Base-by-base conservation (phyloP, 2,113 vertebrate genomes). In the Butorides virescens region DNA sequence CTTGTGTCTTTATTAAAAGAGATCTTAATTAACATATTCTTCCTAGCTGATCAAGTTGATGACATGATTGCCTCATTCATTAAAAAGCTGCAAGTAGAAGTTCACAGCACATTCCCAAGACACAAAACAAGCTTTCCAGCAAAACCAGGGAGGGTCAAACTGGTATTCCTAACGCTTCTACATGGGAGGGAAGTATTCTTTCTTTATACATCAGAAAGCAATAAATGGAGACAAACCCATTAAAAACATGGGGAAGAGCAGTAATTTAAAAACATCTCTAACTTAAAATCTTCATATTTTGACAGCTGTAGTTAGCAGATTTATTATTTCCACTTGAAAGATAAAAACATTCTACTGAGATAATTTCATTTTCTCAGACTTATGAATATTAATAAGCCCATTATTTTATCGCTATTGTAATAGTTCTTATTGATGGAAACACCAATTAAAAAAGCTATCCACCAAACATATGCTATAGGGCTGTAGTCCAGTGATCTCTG, bases 301-400 rank as follows among this genome's bases (percentile, higher is more conserved):
- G 87, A 96, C 78, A 90, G 39, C 22, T 61, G 46, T 61, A 56
- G 65, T 56, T 65, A 82, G 74, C 42, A 91, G 91, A 93, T 66
- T 77, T 73, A 90, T 81, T 84, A 44, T 39, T 95, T 90, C 94
- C 84, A 92, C 56, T 46, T 58, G 77, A 93, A 87, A 87, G 66
- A 92, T 8, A 80, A 91, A 94, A 94, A 86, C 59, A 74, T 62
- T 88, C 42, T 12, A 30, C n/a, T 30, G n/a, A 88, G 58, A 70
- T 84, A 80, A 91, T 72, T 29, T 75, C 5, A 89, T 94, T 95
- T 67, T 79, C 50, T 78, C 89, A 63, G 81, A 25, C 62, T 47
- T 14, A 34, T 65, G 77, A 95, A 95, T 95, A 95, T 92, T 95
- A 91, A 91, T 72, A 92, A 78, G 39, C 0, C 56, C 36, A 82